Percentiles rank a stretch among this genome's conserved stretches.
Conservation (phyloP, 2,113 vertebrate species). For the Thunnus maccoyii region DNA sequence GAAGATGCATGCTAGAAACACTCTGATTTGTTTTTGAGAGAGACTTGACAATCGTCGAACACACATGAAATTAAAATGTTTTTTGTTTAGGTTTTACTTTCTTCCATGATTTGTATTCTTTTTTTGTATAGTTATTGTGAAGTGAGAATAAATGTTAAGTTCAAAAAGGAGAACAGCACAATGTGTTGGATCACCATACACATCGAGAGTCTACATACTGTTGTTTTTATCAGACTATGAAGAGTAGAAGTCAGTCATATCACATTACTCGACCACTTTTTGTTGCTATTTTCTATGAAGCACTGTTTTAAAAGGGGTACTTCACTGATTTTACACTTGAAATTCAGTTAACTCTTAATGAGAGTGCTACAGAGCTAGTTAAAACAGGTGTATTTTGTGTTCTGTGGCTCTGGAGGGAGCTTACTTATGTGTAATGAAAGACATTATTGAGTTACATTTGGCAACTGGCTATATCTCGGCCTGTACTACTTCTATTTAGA, state of each 20-base stretch:
- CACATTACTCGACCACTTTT: no score
- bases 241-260: background rate
- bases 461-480: no score
- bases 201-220: background rate
- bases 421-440: no score
- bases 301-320: no score
- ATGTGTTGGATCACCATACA: no score
- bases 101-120: background rate
- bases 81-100: background rate
- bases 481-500: no score
- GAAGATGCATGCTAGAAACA: conserved; percentile 73
- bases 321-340: no score
- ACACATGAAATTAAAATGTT: background rate
- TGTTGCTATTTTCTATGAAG: background rate
- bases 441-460: no score
- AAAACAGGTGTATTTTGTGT: no score
- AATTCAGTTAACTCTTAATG: no score
- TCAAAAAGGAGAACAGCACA: background rate
- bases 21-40: conserved; percentile 71
- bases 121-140: conserved; percentile 1
- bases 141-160: background rate
- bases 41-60: conserved; percentile 65
- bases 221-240: background rate
- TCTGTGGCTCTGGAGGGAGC: no score
- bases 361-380: no score